Conservation (phyloP, 2,888 invertebrate genomes). For the Lathronympha strigana region DNA sequence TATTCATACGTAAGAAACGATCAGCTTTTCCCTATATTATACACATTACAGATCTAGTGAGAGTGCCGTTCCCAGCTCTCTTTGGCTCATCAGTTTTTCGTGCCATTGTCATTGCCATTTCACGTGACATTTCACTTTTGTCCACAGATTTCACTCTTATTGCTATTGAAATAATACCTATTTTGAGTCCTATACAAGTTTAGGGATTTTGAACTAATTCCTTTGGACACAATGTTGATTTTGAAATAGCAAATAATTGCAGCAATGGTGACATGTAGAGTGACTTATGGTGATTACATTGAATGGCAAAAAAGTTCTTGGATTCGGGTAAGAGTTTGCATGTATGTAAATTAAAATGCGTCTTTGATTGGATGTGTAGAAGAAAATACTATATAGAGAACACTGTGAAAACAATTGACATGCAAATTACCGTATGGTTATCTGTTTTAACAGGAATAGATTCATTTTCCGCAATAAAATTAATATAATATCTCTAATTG, state of each 20-base stretch:
- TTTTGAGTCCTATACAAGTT: background rate
- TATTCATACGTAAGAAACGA: no score
- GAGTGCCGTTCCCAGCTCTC: slow-evolving; percentile 28
- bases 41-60: slow-evolving; percentile 15
- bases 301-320: slow-evolving; percentile 20
- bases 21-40: background rate
- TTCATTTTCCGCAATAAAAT: no score
- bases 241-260: no score
- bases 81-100: slow-evolving; percentile 9
- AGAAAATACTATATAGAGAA: background rate
- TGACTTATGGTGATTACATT: slow-evolving; percentile 16
- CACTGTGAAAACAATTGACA: background rate
- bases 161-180: background rate
- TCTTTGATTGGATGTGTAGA: background rate
- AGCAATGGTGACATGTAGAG: background rate
- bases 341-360: slow-evolving; percentile 8
- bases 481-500: no score
- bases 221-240: background rate
- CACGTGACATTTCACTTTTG: slow-evolving; percentile 24
- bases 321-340: slow-evolving; percentile 6
- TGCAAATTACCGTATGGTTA: no score
- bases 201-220: background rate
- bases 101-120: slow-evolving; percentile 11
- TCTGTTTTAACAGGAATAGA: no score
- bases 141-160: slow-evolving; percentile 7